phyloP scores from a whole-genome alignment of 2,888 invertebrate genomes.

The Eupithecia tripunctaria region DNA sequence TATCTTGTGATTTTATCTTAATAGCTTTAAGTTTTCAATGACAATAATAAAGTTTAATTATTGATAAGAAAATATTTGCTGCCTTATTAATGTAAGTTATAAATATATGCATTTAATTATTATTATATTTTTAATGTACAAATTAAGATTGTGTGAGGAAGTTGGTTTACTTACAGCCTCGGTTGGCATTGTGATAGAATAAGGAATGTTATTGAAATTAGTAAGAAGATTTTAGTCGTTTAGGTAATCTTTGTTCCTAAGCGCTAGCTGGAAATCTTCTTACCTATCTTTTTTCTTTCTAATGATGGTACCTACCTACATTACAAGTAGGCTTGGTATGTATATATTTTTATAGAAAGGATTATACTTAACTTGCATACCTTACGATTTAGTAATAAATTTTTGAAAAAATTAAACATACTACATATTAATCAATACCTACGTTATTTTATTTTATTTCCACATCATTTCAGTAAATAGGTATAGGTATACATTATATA shows the following conservation, averaged over 20 bases:
- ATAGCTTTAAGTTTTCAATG: constrained; percentile 57
- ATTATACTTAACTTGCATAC: neutral
- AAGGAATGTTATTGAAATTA: constrained; percentile 42
- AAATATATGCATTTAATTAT: constrained; percentile 71
- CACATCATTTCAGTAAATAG: neutral
- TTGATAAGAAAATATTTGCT: constrained; percentile 44
- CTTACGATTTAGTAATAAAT: neutral
- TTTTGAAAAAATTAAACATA: constrained; percentile 2
- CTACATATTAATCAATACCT: neutral
- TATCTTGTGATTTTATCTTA: constrained; percentile 44
- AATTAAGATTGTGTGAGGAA: constrained; percentile 74
- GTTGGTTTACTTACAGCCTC: constrained; percentile 51
- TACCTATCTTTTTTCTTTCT: neutral
- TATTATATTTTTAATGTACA: constrained; percentile 75
- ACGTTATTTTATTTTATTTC: neutral
- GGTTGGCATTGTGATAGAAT: constrained; percentile 73
- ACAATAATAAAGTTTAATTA: constrained; percentile 55
- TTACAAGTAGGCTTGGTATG: neutral
- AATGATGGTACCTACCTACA: neutral
- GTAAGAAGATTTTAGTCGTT: constrained; percentile 2
- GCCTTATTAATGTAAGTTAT: constrained; percentile 61
- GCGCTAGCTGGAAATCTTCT: neutral
- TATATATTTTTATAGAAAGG: constrained; percentile 9
- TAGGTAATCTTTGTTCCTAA: constrained; percentile 3
- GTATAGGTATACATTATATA: no score